Base-by-base conservation (phyloP, 2,888 invertebrate genomes). In the Acrobasis suavella region DNA sequence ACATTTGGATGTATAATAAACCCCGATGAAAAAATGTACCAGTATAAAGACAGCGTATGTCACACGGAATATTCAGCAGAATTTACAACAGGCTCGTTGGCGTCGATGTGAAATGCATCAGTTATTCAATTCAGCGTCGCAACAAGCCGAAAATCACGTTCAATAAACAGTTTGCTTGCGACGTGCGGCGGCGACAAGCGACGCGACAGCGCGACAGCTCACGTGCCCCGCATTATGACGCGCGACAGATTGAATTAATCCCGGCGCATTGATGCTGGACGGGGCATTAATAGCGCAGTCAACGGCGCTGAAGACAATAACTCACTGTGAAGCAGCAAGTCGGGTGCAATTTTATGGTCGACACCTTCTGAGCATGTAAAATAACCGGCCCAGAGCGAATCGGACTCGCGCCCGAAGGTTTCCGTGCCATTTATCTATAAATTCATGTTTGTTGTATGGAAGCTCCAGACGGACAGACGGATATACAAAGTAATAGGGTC, bases 161-260 rank as follows among this genome's bases (percentile, higher is more conserved):
- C 54, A 55, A 55, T 38, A 55, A 55, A 55, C 54, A 55, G 54
- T 55, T 55, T 55, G 54, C 54, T 55, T 9, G 54, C 54, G 54
- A 55, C 54, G 54, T 38, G 54, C 54, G 54, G 2, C 32, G n/a
- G 14, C 46, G 14, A 55, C 54, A 38, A n/a, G 38, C 38, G 37
- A 16, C 54, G 37, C 52, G 50, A 37, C 46, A 46, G 46, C 39
- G 39, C 42, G 42, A 42, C 42, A 42, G 42, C 42, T 42, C 42
- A 42, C 46, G 46, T 46, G 46, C n/a, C 12, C 32, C 32, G 50
- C 50, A 51, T 50, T 50, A 50, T 51, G 22, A 51, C 50, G 17
- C 50, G 50, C 32, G 32, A 37, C 52, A 52, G 52, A 52, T 52
- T 46, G 46, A 46, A 46, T 46, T 46, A 46, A 46, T 14, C 46